Base-by-base conservation (phyloP, 2,888 invertebrate species). In the Caenorhabditis sp. region DNA sequence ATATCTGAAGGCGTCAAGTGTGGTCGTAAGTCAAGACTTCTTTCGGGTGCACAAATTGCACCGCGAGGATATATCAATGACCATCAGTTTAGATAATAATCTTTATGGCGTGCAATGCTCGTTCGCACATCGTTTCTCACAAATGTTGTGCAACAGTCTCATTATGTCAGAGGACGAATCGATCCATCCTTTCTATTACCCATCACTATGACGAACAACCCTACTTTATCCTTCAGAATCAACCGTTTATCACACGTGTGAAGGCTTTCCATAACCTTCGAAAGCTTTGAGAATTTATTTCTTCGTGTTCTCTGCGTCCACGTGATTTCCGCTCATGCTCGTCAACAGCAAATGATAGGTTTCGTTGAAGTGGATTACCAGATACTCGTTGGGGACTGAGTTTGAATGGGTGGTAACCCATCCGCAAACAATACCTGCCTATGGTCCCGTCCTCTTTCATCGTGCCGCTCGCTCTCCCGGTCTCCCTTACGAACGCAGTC, bases 361-460 rank as follows among this genome's bases (percentile, higher is more conserved):
- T 46, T 43, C 46, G 45, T 9, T 3, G 35, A 35, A 59, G 59
- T 45, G 70, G 70, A 70, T 70, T 70, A 70, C 45, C 59, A 52
- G 70, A 37, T 37, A 43, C 68, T 58, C 68, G n/a, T n/a, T n/a
- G 50, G 56, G 70, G 27, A 15, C 32, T 32, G 52, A 59, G 45
- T 70, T 59, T 70, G 59, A 70, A 70, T 53, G 45, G n/a, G 59
- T 27, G 45, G 59, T 59, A 70, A 70, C 70, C 52, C 52, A 70
- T 70, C 70, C 53, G 70, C 70, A 70, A 70, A 70, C 70, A 70
- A 70, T 70, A 27, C 66, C 37, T 45, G 35, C 35, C 59, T 43
- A 58, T 68, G 68, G 68, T 68, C 41, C 58, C 6, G 32, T 17
- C 35, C 24, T 48, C 41, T 68, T 66, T 68, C 11, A 59, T 53